phyloP scores from a whole-genome alignment of 2,797 vertebrate genomes.

The Taeniopygia guttata region DNA sequence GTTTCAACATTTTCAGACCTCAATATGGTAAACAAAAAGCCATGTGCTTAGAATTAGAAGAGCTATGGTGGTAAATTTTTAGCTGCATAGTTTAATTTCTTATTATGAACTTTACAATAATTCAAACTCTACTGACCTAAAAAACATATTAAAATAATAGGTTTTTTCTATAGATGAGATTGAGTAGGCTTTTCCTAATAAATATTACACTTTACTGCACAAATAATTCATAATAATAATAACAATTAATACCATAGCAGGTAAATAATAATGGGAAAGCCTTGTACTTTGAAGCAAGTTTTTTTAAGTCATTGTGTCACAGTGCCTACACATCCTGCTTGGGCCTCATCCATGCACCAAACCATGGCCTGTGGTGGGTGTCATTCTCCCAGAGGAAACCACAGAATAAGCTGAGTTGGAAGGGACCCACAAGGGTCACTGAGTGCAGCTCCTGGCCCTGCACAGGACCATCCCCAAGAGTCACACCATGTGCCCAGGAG shows the following conservation, averaged over 20 bases:
- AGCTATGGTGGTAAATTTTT: background rate
- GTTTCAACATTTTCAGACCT: background rate
- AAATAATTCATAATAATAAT: background rate
- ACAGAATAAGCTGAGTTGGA: background rate
- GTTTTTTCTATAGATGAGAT: background rate
- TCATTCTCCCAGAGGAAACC: background rate
- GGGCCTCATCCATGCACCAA: rapidly evolving
- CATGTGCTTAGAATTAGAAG: background rate
- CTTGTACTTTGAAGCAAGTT: background rate
- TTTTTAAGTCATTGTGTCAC: background rate
- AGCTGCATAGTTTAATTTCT: background rate
- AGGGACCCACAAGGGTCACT: background rate
- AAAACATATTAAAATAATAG: background rate
- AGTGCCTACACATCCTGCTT: background rate
- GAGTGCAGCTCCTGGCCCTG: background rate
- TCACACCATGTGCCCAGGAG: background rate
- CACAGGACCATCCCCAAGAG: background rate
- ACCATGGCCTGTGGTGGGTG: background rate
- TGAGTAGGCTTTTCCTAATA: background rate
- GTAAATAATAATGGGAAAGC: background rate
- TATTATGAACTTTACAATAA: background rate
- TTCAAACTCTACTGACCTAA: background rate
- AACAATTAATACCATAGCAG: background rate
- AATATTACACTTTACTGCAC: background rate
- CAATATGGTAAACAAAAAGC: background rate